Evolutionary conservation across 2,113 vertebrate genomes (phyloP).

Genomic region (Clarias magur): DNA sequence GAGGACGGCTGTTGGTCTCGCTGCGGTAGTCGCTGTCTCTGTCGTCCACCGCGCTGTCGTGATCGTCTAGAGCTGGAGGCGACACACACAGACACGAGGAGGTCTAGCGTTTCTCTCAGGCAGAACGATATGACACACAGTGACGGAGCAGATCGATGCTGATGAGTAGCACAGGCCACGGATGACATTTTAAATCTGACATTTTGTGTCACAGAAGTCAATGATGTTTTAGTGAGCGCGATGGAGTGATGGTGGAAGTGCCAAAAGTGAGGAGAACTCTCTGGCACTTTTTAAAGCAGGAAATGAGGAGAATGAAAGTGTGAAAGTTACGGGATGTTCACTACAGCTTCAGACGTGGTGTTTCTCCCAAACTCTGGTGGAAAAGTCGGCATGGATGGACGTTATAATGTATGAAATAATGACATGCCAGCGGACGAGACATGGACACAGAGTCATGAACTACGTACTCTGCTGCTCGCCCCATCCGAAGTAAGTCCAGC

Average conservation of each 20-base stretch:
- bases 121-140: not conserved
- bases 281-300: not conserved
- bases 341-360: not conserved
- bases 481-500: slow-evolving; percentile 93
- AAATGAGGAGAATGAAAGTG: not conserved
- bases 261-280: not conserved
- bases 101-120: not conserved
- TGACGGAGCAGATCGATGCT: not conserved
- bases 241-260: not conserved
- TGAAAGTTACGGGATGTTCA: not conserved
- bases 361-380: not conserved
- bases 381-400: not conserved
- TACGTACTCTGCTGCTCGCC: slow-evolving; percentile 95
- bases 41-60: slow-evolving; percentile 85
- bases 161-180: not conserved
- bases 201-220: not conserved
- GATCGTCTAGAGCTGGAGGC: slow-evolving; percentile 84
- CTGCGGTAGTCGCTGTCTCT: slow-evolving; percentile 92
- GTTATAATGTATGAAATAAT: not conserved
- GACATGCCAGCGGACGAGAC: slow-evolving; percentile 34
- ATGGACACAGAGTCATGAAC: slow-evolving; percentile 52
- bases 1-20: slow-evolving; percentile 85
- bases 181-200: not conserved
- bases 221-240: not conserved
- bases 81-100: slow-evolving; percentile 29